A percentile compares a stretch with the other conserved stretches of the same genome.
Conservation (phyloP, 2,113 vertebrate species). For the Blennius ocellaris region DNA sequence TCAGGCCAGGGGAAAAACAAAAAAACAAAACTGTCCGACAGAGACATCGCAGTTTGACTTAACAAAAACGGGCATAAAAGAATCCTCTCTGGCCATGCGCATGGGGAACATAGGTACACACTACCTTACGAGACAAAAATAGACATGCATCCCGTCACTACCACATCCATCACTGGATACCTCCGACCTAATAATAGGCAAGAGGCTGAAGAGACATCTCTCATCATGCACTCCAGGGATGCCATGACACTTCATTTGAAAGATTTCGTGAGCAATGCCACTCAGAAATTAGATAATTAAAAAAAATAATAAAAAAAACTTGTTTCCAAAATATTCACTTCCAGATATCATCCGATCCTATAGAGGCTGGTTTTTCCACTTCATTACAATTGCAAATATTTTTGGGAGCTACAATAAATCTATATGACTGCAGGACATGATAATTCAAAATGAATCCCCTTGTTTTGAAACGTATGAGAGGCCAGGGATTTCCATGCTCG, state of each 20-base stretch:
- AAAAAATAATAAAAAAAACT: slow-evolving; percentile 4
- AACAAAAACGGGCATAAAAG: slow-evolving; percentile 56
- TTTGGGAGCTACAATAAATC: slow-evolving; percentile 34
- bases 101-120: slow-evolving; percentile 32
- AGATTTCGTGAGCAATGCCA: slow-evolving; percentile 16
- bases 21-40: slow-evolving; percentile 8
- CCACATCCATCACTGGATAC: slow-evolving; percentile 43
- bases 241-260: slow-evolving; percentile 23
- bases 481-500: slow-evolving; percentile 6
- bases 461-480: slow-evolving; percentile 11
- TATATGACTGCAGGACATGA: slow-evolving; percentile 28
- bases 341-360: slow-evolving; percentile 18
- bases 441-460: slow-evolving; percentile 48
- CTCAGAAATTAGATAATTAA: slow-evolving; percentile 29
- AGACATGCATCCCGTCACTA: slow-evolving; percentile 46
- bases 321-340: background rate
- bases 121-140: slow-evolving; percentile 46
- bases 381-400: slow-evolving; percentile 53
- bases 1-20: slow-evolving; percentile 38
- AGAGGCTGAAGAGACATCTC: slow-evolving; percentile 16
- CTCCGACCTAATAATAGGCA: slow-evolving; percentile 41
- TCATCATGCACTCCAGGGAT: slow-evolving; percentile 21
- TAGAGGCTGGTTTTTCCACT: slow-evolving; percentile 32
- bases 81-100: slow-evolving; percentile 41
- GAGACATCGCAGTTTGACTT: slow-evolving; percentile 50